These are phyloP conservation scores for Hypocryptadius cinnamomeus DNA, from an alignment of 2,113 vertebrate species.

Conservation along the genomic window DNA sequence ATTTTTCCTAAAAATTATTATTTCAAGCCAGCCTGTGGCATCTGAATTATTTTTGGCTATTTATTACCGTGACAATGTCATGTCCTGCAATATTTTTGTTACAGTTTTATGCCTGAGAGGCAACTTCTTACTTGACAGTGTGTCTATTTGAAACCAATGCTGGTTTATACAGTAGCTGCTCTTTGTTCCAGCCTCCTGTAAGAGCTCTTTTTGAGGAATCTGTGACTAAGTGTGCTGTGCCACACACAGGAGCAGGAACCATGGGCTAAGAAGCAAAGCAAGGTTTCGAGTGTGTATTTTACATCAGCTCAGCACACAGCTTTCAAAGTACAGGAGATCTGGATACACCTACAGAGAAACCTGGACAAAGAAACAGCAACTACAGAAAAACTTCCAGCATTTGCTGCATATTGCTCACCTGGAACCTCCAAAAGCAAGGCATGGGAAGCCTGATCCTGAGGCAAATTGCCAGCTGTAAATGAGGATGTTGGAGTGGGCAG, in stretches of 20 bases:
- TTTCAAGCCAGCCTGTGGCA: neutral
- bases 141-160: neutral
- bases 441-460: neutral
- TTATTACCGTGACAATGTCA: neutral
- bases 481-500: neutral
- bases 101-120: neutral
- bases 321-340: neutral
- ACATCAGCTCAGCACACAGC: neutral
- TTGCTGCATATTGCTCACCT: neutral
- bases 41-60: neutral
- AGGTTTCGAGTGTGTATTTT: fast-evolving
- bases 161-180: neutral
- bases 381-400: neutral
- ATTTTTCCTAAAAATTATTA: neutral
- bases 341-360: fast-evolving
- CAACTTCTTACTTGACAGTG: neutral
- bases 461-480: neutral
- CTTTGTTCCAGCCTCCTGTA: neutral
- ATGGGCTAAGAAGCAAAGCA: too few relatives aligned
- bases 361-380: neutral
- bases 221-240: neutral
- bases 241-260: neutral
- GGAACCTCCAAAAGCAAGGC: neutral
- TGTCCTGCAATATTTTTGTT: neutral
- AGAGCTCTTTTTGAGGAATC: neutral